Percentiles rank a stretch among this genome's conserved stretches.
These are phyloP conservation scores for Drosophila gaucha DNA, from an alignment of 2,888 invertebrate species.

Conservation along the genomic window DNA sequence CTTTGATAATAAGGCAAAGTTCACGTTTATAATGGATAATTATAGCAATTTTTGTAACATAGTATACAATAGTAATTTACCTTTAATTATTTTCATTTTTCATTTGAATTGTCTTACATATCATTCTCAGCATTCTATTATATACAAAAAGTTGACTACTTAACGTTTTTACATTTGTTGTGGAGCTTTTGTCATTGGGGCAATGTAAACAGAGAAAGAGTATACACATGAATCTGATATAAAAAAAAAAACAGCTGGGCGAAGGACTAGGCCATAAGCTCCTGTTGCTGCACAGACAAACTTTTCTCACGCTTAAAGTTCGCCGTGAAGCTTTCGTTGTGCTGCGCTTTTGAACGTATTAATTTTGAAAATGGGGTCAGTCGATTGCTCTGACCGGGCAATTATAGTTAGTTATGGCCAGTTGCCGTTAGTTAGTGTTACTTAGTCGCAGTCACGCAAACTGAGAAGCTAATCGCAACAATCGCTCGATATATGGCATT, in stretches of 20 bases:
- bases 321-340: conserved; percentile 22
- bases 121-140: not conserved
- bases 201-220: conserved; percentile 38
- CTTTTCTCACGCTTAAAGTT: conserved; percentile 27
- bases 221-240: not conserved
- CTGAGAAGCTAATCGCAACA: conserved; percentile 14
- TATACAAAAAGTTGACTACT: not conserved
- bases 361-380: conserved; percentile 39
- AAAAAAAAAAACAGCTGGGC: conserved; percentile 41
- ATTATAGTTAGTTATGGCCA: conserved; percentile 58
- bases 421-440: conserved; percentile 43
- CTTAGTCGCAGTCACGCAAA: conserved; percentile 42
- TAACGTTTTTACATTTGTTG: conserved; percentile 2
- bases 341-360: conserved; percentile 33
- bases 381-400: conserved; percentile 34
- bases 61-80: not conserved
- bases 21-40: conserved; percentile 5
- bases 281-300: conserved; percentile 20
- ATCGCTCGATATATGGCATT: conserved; percentile 3
- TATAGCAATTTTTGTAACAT: not conserved
- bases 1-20: conserved; percentile 11
- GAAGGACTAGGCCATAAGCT: conserved; percentile 14
- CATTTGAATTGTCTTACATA: no score
- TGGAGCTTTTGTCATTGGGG: conserved; percentile 6
- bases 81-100: no score